Evolutionary conservation across 2,797 vertebrate species (phyloP).

Genomic region (Chiroxiphia lanceolata): DNA sequence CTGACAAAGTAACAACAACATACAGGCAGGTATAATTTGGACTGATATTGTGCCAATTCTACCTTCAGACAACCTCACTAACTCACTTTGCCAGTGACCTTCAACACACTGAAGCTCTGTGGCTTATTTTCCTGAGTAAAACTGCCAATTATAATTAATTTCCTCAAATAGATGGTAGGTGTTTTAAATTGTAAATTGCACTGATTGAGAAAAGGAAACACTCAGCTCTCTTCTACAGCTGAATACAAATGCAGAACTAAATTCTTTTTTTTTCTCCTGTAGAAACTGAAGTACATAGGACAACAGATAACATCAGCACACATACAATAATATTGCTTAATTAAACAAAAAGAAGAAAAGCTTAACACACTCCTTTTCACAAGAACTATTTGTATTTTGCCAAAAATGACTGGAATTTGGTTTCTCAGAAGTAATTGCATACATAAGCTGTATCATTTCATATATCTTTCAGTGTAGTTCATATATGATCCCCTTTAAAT

Average conservation of each 20-base stretch:
- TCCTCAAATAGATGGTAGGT: not conserved
- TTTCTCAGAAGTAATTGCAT: not conserved
- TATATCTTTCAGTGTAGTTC: not conserved
- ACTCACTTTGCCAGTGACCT: constrained; percentile 37
- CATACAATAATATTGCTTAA: not conserved
- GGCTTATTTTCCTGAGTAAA: constrained; percentile 4
- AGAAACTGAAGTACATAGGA: not conserved
- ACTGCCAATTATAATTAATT: constrained; percentile 28
- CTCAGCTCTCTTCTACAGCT: not conserved
- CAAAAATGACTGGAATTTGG: not conserved
- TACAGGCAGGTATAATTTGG: not conserved
- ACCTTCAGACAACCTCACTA: not conserved
- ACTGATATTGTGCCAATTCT: not conserved
- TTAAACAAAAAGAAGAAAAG: not conserved
- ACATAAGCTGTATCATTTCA: not conserved
- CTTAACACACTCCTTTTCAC: not conserved
- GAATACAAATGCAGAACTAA: not conserved
- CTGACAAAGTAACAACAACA: not conserved
- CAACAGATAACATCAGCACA: not conserved
- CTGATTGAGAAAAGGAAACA: not conserved
- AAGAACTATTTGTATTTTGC: not conserved
- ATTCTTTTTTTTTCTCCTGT: not conserved
- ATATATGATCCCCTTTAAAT: not conserved
- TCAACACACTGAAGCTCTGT: not conserved
- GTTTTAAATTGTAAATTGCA: constrained; percentile 34